Percentiles rank a stretch among this genome's conserved stretches.
phyloP scores from a whole-genome alignment of 2,113 vertebrate genomes.

The Poeciliopsis retropinna region DNA sequence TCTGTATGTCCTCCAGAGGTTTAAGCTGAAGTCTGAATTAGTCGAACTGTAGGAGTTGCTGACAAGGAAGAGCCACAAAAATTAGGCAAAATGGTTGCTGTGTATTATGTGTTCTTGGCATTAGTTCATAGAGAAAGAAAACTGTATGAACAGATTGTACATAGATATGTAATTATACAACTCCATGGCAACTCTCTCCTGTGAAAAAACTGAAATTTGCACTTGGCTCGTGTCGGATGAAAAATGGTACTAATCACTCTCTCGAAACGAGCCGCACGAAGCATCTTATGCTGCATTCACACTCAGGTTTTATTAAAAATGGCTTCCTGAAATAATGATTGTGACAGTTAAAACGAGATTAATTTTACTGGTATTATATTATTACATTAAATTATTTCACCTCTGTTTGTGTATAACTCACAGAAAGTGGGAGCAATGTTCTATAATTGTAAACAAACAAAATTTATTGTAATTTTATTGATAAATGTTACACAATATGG shows the following conservation, averaged over 20 bases:
- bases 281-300: not conserved
- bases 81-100: not conserved
- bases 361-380: not conserved
- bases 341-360: not conserved
- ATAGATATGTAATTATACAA: slow-evolving; percentile 1
- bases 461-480: not conserved
- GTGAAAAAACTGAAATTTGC: not conserved
- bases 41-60: not conserved
- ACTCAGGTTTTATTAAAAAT: not conserved
- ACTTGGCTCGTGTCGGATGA: not conserved
- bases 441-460: not conserved
- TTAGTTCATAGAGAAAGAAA: not conserved
- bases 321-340: not conserved
- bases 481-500: not conserved
- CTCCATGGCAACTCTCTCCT: slow-evolving; percentile 2
- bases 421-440: not conserved
- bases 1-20: not conserved
- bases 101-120: not conserved
- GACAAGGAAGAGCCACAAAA: not conserved
- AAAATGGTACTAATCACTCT: slow-evolving; percentile 10
- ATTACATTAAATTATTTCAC: no score
- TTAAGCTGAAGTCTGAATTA: not conserved
- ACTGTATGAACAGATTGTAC: not conserved
- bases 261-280: not conserved
- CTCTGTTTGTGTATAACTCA: not conserved